Evolutionary conservation across 2,113 vertebrate genomes (phyloP).

Genomic region (Pedionomus torquatus): DNA sequence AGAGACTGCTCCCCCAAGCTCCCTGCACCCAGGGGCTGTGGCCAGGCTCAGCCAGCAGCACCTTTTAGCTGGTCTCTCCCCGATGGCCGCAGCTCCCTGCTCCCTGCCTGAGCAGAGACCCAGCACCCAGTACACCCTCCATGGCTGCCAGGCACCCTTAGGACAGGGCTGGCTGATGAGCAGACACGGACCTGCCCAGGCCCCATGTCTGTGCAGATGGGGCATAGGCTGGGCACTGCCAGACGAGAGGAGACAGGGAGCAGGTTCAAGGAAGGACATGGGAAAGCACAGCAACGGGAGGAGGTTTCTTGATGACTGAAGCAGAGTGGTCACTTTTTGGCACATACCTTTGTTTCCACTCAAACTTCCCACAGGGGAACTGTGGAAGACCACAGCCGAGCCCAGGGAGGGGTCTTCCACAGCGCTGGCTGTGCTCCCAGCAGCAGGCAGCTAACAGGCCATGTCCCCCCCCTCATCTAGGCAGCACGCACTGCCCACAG

Average conservation of each 20-base stretch:
- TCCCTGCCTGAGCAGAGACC: not conserved
- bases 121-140: not conserved
- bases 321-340: not conserved
- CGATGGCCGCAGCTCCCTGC: not conserved
- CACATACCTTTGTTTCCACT: not conserved
- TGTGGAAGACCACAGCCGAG: not conserved
- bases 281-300: not conserved
- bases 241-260: not conserved
- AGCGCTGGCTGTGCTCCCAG: rapidly evolving
- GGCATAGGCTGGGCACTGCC: not conserved
- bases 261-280: not conserved
- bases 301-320: not conserved
- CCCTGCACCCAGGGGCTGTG: not conserved
- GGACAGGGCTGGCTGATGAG: rapidly evolving
- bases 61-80: not conserved
- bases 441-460: not conserved
- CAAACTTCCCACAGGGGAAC: not conserved
- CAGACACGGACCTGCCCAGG: not conserved
- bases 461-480: not conserved
- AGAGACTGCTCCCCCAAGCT: not conserved
- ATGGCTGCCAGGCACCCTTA: rapidly evolving
- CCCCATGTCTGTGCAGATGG: not conserved
- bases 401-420: not conserved
- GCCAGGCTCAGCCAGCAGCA: rapidly evolving
- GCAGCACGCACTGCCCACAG: not conserved